Evolutionary conservation across 2,113 vertebrate species (phyloP).

Genomic region (Elachura formosa): DNA sequence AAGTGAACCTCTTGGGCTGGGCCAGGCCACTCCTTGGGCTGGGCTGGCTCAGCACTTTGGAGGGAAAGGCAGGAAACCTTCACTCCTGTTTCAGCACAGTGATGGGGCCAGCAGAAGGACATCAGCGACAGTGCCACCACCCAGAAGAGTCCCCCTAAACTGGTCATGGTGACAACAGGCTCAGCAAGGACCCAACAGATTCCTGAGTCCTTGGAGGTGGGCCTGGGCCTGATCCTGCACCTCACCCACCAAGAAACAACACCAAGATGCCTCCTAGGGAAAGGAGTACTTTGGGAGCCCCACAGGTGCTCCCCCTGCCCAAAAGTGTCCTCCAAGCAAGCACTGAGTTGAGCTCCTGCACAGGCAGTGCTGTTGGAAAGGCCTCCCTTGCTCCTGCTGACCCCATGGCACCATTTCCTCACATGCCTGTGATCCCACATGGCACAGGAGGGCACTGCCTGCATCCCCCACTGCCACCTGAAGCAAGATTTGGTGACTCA

Average conservation of each 20-base stretch:
- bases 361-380: background rate
- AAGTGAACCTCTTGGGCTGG: background rate
- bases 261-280: background rate
- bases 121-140: background rate
- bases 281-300: background rate
- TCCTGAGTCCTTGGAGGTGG: background rate
- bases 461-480: background rate
- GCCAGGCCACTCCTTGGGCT: background rate
- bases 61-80: background rate
- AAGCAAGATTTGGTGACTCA: background rate
- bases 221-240: background rate
- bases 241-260: background rate
- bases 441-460: background rate
- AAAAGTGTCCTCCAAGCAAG: background rate
- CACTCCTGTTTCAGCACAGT: accelerated
- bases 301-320: background rate
- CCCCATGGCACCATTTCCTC: background rate
- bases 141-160: background rate
- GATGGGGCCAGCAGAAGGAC: background rate
- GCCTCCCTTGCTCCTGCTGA: background rate
- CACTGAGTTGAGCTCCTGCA: background rate
- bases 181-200: background rate
- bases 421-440: background rate
- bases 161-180: background rate
- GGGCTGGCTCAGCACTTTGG: background rate